phyloP scores from a whole-genome alignment of 2,797 vertebrate species.

The Pteronotus mesoamericanus region DNA sequence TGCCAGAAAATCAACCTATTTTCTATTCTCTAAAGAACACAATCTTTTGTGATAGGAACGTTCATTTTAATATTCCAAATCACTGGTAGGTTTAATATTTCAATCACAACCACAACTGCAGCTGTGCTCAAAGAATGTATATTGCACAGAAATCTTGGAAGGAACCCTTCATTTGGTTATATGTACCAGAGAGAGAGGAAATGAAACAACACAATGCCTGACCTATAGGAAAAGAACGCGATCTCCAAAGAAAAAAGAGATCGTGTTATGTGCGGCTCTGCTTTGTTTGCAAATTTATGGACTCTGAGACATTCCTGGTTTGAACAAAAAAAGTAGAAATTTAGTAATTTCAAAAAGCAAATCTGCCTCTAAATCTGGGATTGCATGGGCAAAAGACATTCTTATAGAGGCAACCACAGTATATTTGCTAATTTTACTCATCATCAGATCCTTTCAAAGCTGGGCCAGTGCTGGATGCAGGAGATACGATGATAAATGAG shows the following conservation, averaged over 20 bases:
- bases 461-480: neutral
- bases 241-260: neutral
- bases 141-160: constrained; percentile 16
- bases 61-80: constrained; percentile 1
- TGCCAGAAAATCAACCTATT: constrained; percentile 13
- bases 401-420: neutral
- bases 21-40: constrained; percentile 3
- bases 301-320: neutral
- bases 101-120: constrained; percentile 1
- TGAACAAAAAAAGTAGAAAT: neutral
- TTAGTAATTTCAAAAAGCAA: neutral
- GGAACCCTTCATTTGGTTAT: neutral
- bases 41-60: neutral
- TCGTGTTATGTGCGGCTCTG: neutral
- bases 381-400: constrained; percentile 5
- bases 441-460: neutral
- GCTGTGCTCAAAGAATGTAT: neutral
- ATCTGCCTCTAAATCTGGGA: constrained; percentile 4
- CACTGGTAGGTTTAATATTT: neutral
- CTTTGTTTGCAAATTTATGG: neutral
- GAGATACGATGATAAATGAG: neutral
- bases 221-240: neutral
- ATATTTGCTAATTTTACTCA: neutral
- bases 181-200: neutral
- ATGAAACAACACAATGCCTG: neutral